phyloP scores from a whole-genome alignment of 2,888 invertebrate genomes.

The Smittia aterrima region DNA sequence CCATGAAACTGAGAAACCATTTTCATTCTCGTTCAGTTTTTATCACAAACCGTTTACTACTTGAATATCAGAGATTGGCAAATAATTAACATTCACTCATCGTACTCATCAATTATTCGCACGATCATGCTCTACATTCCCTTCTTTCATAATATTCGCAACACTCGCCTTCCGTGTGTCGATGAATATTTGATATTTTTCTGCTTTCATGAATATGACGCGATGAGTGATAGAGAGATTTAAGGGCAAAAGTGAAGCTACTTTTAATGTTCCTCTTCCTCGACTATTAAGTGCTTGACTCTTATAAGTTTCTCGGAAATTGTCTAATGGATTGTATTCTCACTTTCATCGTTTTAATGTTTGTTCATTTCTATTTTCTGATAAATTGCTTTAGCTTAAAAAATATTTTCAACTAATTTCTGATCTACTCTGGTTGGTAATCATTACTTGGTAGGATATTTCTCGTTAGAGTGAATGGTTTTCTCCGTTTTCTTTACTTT shows the following conservation, averaged over 20 bases:
- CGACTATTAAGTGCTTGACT: neutral
- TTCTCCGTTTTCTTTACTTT: neutral
- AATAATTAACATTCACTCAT: neutral
- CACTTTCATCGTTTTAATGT: neutral
- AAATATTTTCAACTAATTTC: neutral
- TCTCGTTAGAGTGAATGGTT: neutral
- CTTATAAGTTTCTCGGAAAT: neutral
- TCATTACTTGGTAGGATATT: slow-evolving; percentile 15
- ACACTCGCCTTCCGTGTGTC: neutral
- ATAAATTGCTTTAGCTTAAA: neutral
- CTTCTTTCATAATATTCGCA: neutral
- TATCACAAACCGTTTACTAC: neutral
- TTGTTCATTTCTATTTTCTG: neutral
- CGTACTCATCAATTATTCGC: neutral
- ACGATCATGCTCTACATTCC: neutral
- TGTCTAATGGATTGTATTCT: neutral
- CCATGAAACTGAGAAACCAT: neutral
- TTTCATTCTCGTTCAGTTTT: neutral
- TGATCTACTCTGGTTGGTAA: neutral
- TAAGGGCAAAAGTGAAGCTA: neutral
- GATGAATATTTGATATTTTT: neutral
- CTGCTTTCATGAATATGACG: neutral
- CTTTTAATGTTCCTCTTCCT: too few species aligned
- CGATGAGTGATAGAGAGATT: neutral
- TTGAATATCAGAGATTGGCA: neutral